These are phyloP conservation scores for Psittacula cyanocephala DNA, from an alignment of 2,113 vertebrate genomes.

Conservation along the genomic window DNA sequence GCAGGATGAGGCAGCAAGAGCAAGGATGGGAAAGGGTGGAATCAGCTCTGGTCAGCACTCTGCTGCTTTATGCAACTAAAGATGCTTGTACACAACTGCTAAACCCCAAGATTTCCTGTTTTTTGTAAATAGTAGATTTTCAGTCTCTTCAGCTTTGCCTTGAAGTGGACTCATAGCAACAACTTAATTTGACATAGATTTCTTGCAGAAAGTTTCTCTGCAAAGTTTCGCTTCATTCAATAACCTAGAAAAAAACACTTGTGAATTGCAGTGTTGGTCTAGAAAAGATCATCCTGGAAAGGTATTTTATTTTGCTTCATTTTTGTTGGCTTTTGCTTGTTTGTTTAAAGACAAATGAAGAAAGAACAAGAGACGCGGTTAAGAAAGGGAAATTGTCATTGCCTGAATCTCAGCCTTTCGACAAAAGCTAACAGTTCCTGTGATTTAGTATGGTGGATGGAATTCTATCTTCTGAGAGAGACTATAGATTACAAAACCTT, in stretches of 20 bases:
- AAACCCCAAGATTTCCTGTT: background rate
- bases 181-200: background rate
- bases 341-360: background rate
- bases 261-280: background rate
- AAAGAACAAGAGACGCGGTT: background rate
- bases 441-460: background rate
- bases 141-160: background rate
- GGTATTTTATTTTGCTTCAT: background rate
- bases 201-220: background rate
- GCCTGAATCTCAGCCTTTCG: background rate
- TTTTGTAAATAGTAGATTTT: background rate
- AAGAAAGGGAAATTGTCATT: background rate
- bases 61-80: background rate
- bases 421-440: background rate
- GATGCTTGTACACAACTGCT: background rate
- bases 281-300: background rate
- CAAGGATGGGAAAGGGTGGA: background rate
- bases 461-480: slow-evolving; percentile 13
- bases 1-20: background rate
- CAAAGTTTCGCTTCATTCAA: background rate
- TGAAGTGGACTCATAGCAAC: background rate
- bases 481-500: background rate
- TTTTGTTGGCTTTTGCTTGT: background rate
- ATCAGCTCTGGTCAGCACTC: background rate
- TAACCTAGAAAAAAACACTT: background rate